Percentiles rank a stretch among this genome's conserved stretches.
These are phyloP conservation scores for Chirona hameri DNA, from an alignment of 2,888 invertebrate species.

Conservation along the genomic window DNA sequence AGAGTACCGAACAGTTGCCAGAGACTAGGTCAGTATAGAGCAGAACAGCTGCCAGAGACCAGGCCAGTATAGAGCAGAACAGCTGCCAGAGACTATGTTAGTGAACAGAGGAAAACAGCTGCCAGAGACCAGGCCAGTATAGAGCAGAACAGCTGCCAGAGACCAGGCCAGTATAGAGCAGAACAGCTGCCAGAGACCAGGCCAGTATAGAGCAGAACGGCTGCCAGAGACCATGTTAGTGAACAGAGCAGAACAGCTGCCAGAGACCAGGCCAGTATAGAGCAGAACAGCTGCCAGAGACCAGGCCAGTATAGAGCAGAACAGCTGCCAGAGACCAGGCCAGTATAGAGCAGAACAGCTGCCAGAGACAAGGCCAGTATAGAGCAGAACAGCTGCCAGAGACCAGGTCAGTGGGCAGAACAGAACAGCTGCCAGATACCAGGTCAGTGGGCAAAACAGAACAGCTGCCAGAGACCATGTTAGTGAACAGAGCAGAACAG, in stretches of 20 bases:
- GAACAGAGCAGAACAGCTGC: too few species aligned
- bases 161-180: conserved; percentile 30
- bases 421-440: conserved; percentile 29
- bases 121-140: conserved; percentile 27
- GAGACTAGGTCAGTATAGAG: conserved; percentile 29
- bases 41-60: conserved; percentile 30
- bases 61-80: too few species aligned
- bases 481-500: too few species aligned
- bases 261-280: conserved; percentile 27
- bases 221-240: conserved; percentile 31
- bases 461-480: conserved; percentile 31
- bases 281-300: conserved; percentile 30
- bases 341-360: too few species aligned
- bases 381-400: conserved; percentile 32
- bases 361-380: conserved; percentile 24
- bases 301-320: too few species aligned
- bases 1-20: conserved; percentile 39
- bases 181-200: conserved; percentile 29
- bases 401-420: conserved; percentile 30
- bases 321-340: conserved; percentile 31
- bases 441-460: too few species aligned
- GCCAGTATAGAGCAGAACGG: too few species aligned
- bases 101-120: too few species aligned
- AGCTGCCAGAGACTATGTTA: conserved; percentile 30
- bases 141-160: conserved; percentile 32